Evolutionary conservation across 2,113 vertebrate genomes (phyloP).

Genomic region (Microtus richardsoni): DNA sequence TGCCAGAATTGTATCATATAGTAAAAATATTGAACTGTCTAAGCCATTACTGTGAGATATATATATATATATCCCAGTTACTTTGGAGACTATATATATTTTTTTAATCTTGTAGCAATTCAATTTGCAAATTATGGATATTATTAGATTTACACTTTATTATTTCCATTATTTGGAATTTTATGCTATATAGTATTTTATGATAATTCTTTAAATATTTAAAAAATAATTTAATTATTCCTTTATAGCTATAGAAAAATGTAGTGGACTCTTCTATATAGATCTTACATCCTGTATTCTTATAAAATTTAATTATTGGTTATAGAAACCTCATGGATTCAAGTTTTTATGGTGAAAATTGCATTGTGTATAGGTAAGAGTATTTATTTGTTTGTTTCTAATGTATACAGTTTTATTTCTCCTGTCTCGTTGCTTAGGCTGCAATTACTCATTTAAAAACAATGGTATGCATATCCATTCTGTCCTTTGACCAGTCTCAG

Average conservation of each 20-base stretch:
- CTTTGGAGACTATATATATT: background rate
- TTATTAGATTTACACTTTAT: background rate
- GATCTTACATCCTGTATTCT: background rate
- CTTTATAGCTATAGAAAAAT: background rate
- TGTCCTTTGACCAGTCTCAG: background rate
- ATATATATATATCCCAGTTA: background rate
- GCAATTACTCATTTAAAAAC: background rate
- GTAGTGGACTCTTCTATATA: background rate
- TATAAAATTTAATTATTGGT: constrained; percentile 9
- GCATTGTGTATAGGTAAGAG: background rate
- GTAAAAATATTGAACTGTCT: background rate
- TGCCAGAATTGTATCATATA: background rate
- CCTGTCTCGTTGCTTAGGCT: background rate
- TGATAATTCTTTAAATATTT: background rate
- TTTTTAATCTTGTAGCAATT: background rate
- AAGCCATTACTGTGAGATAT: background rate
- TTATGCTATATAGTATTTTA: constrained; percentile 7
- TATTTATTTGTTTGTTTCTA: background rate
- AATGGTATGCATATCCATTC: background rate
- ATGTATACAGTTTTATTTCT: background rate
- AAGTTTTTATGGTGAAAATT: background rate
- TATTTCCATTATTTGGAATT: constrained; percentile 12
- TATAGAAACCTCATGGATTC: background rate
- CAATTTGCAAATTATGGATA: background rate
- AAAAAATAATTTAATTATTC: background rate